Base-by-base conservation (phyloP, 2,113 vertebrate species). In the Rhabdomys dilectus region DNA sequence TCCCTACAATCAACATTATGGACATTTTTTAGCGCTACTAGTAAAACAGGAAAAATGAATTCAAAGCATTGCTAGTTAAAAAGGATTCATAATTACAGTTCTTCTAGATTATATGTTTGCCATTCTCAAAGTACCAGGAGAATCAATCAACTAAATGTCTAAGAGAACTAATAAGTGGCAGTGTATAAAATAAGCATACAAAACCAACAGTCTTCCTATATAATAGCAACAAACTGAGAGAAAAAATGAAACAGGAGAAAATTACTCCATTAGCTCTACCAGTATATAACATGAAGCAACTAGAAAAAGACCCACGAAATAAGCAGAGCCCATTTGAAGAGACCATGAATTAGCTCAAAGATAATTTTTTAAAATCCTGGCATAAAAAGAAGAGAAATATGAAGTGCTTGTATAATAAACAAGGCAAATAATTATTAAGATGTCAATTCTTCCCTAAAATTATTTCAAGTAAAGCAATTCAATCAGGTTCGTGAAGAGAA, bases 71-170 rank as follows among this genome's bases (percentile, higher is more conserved):
- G 76, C 60, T 91, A 93, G 88, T 82, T 86, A 64, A 9, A 95
- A 93, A 89, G 80, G 42, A 89, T 89, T 82, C 36, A 88, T 64
- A 96, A 94, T 94, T 90, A 92, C 19, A 92, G 70, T 93, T 95
- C 75, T 92, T 77, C 62, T 4, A 91, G 85, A 91, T 93, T 89
- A 86, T 45, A 64, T 94, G 51, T 85, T 92, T 96, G 3, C 75
- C 66, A 36, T 78, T 64, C 36, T 95, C 95, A 68, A 93, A 91
- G 86, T 60, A 62, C 12, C 92, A 85, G 62, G 11, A 93, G 64
- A 95, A 96, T 94, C 76, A 88, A 68, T 73, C 81, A 95, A 87
- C 51, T 77, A 45, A 96, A 91, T 86, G 81, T 92, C 73, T 96
- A 91, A 93, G 11, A 93, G 58, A 89, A 94, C 7, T 88, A 60